phyloP scores from a whole-genome alignment of 1,140 invertebrate species.

The Meloidogyne hapla region DNA sequence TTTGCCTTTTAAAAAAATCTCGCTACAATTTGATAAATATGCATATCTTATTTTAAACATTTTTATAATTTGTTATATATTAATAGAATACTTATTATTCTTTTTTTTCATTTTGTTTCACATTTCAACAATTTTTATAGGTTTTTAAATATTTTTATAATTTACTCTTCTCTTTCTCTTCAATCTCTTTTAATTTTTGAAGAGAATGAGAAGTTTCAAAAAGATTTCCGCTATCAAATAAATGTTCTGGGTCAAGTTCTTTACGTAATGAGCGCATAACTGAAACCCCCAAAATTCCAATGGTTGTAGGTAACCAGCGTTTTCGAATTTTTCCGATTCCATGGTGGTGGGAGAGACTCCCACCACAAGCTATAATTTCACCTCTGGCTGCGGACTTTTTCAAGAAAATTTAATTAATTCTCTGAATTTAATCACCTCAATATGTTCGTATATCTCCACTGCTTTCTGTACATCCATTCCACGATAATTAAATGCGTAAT shows the following conservation, averaged over 20 bases:
- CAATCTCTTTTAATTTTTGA: neutral
- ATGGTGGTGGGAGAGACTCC: slow-evolving; percentile 80
- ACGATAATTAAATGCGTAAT: slow-evolving; percentile 84
- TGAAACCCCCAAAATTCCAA: slow-evolving; percentile 76
- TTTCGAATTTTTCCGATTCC: slow-evolving; percentile 83
- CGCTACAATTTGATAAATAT: too few relatives aligned
- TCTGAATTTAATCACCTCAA: slow-evolving; percentile 67
- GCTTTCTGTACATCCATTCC: slow-evolving; percentile 69
- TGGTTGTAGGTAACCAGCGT: slow-evolving; percentile 76
- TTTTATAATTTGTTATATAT: neutral
- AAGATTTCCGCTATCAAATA: slow-evolving; percentile 85
- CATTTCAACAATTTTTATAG: neutral
- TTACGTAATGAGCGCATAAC: slow-evolving; percentile 79
- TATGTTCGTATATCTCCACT: slow-evolving; percentile 75
- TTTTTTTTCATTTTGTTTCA: neutral
- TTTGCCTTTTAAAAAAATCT: too few relatives aligned
- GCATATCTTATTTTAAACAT: too few relatives aligned
- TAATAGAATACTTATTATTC: neutral
- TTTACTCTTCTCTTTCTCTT: slow-evolving; percentile 11
- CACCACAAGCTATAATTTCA: slow-evolving; percentile 84
- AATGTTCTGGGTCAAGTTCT: slow-evolving; percentile 85
- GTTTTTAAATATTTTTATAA: neutral
- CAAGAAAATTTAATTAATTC: slow-evolving; percentile 10
- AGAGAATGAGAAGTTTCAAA: slow-evolving; percentile 39
- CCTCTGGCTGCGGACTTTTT: slow-evolving; percentile 77